phyloP scores from a whole-genome alignment of 2,113 vertebrate species.

The Oreamnos americanus region DNA sequence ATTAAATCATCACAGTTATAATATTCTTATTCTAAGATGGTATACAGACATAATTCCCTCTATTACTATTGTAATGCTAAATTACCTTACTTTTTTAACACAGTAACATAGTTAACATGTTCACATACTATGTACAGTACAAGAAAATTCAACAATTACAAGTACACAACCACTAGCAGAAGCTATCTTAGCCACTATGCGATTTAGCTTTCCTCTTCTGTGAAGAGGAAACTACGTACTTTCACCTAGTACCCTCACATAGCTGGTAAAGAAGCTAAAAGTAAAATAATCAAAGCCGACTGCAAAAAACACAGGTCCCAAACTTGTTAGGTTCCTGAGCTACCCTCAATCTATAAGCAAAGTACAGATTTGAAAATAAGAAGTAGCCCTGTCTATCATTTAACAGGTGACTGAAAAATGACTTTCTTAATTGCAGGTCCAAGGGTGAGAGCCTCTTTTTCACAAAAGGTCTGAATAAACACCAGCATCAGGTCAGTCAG shows the following conservation, averaged over 20 bases:
- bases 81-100: background rate
- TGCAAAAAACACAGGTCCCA: background rate
- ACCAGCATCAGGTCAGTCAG: background rate
- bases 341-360: background rate
- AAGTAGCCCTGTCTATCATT: background rate
- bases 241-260: background rate
- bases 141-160: conserved; percentile 23
- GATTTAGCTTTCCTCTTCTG: background rate
- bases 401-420: conserved; percentile 28
- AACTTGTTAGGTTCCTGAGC: background rate
- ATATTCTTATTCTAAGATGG: background rate
- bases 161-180: background rate
- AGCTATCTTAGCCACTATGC: background rate
- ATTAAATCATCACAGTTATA: background rate
- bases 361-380: conserved; percentile 13
- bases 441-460: conserved; percentile 31
- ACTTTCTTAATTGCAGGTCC: conserved; percentile 47
- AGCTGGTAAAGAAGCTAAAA: background rate
- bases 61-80: background rate
- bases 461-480: conserved; percentile 33
- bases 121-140: background rate
- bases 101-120: background rate
- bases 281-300: conserved; percentile 7
- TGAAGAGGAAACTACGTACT: background rate
- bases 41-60: background rate